Evolutionary conservation across 2,113 vertebrate species (phyloP).

Genomic region (Mormoops blainvillei): DNA sequence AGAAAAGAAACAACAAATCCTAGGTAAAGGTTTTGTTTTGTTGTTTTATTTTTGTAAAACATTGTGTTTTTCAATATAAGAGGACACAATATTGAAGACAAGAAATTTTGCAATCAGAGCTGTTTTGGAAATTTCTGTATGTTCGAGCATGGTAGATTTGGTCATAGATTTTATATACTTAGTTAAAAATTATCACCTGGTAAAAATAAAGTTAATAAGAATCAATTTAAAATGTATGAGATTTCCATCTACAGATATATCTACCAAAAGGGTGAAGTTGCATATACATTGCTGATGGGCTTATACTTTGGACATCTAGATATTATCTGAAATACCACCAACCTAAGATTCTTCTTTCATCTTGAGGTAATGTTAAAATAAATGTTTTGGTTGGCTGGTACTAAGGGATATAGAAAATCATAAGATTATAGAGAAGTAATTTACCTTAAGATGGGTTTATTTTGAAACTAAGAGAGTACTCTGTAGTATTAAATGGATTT

Average conservation of each 20-base stretch:
- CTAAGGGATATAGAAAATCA: not conserved
- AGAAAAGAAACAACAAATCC: not conserved
- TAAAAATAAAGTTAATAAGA: not conserved
- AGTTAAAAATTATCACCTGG: not conserved
- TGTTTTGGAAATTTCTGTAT: not conserved
- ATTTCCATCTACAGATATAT: not conserved
- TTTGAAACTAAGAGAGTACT: not conserved
- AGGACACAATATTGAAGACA: not conserved
- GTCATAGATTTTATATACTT: not conserved
- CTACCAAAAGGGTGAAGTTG: not conserved
- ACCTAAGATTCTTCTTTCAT: not conserved
- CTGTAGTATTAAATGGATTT: not conserved
- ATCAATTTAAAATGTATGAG: not conserved
- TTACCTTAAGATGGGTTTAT: not conserved
- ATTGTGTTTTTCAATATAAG: not conserved
- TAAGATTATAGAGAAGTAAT: not conserved
- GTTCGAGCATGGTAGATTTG: not conserved
- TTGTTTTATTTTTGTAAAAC: not conserved
- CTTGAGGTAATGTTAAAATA: not conserved
- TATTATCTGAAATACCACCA: not conserved
- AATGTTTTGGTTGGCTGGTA: not conserved
- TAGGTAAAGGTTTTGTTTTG: not conserved
- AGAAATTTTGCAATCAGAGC: not conserved
- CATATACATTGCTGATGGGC: not conserved
- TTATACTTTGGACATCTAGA: not conserved